These are phyloP conservation scores for Rhabdornis inornatus DNA, from an alignment of 2,113 vertebrate species.

Conservation along the genomic window DNA sequence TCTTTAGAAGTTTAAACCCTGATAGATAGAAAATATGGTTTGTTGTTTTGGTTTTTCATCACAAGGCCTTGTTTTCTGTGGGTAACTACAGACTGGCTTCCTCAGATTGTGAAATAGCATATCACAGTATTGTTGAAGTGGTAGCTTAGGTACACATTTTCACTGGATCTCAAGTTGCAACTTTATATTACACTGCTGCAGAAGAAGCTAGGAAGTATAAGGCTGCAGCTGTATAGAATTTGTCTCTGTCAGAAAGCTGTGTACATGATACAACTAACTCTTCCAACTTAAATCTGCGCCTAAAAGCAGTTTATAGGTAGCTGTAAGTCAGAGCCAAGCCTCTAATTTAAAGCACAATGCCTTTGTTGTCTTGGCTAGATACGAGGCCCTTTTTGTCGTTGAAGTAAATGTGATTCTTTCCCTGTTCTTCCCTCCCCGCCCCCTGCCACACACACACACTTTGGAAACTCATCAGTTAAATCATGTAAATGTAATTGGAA, in stretches of 20 bases:
- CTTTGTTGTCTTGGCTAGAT: neutral
- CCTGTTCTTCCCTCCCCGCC: neutral
- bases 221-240: neutral
- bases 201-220: neutral
- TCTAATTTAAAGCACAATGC: neutral
- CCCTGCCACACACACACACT: neutral
- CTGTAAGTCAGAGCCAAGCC: neutral
- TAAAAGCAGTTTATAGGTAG: neutral
- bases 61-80: neutral
- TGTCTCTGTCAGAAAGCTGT: neutral
- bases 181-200: neutral
- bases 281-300: neutral
- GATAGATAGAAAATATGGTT: neutral
- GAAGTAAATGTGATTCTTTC: neutral
- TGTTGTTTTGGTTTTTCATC: neutral
- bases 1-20: neutral
- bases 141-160: neutral
- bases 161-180: neutral
- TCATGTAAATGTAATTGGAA: neutral
- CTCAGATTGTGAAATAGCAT: neutral
- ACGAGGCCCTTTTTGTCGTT: neutral
- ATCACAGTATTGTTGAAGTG: neutral
- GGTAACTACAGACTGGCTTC: neutral
- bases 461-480: neutral
- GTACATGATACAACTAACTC: neutral